A percentile compares a stretch with the other conserved stretches of the same genome.
Evolutionary conservation across 2,888 invertebrate genomes (phyloP).

Genomic region (Drosophila engyochracea): DNA sequence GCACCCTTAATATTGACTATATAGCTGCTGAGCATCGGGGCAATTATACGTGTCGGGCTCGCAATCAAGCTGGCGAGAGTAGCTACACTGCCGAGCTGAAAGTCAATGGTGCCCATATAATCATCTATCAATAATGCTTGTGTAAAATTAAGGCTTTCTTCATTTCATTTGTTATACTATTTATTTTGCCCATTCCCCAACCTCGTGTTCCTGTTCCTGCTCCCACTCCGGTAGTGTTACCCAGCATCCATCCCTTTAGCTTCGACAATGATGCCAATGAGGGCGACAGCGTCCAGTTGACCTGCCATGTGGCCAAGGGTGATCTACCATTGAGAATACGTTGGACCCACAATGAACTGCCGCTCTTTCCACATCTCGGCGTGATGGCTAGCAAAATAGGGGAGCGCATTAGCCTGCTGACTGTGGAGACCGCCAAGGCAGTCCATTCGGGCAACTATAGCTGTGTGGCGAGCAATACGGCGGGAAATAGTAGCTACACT

Average conservation of each 20-base stretch:
- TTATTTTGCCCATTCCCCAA: conserved; percentile 15
- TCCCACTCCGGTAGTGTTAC: conserved; percentile 87
- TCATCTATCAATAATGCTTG: conserved; percentile 3
- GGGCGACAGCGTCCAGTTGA: conserved; percentile 88
- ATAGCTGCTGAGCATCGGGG: conserved; percentile 88
- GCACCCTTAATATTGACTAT: conserved; percentile 88
- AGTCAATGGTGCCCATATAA: conserved; percentile 82
- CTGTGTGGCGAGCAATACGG: conserved; percentile 88
- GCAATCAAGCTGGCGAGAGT: conserved; percentile 87
- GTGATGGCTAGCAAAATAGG: conserved; percentile 89
- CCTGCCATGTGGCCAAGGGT: conserved; percentile 88
- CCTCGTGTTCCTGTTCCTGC: background rate
- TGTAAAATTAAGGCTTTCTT: conserved; percentile 8
- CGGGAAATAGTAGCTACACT: conserved; percentile 88
- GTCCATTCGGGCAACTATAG: conserved; percentile 90
- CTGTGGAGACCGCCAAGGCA: conserved; percentile 90
- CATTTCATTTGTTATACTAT: conserved; percentile 30
- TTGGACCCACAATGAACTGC: conserved; percentile 87
- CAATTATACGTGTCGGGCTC: conserved; percentile 88
- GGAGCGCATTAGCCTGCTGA: conserved; percentile 89
- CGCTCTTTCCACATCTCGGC: conserved; percentile 86
- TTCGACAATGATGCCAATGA: conserved; percentile 87
- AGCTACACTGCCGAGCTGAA: conserved; percentile 85
- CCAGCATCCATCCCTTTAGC: conserved; percentile 87
- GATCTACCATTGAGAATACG: conserved; percentile 89